These are phyloP conservation scores for Clarias batrachus DNA, from an alignment of 2,113 vertebrate genomes.

Conservation along the genomic window DNA sequence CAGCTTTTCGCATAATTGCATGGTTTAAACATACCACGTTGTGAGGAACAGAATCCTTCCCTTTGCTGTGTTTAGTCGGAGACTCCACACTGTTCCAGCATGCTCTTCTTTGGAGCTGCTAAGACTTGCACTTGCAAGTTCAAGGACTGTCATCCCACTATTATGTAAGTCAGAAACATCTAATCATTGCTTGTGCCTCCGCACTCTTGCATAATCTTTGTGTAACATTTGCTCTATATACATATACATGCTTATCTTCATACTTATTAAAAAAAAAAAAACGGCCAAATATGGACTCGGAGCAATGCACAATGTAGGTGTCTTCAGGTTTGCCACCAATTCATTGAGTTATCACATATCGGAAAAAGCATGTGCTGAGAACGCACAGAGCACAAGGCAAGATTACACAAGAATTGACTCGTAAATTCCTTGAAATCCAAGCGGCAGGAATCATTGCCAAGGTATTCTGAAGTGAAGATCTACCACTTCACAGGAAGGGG, in stretches of 20 bases:
- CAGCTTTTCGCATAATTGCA: constrained; percentile 48
- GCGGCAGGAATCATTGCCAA: constrained; percentile 33
- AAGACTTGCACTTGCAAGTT: constrained; percentile 49
- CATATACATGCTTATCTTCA: background rate
- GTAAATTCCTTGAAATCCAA: constrained; percentile 44
- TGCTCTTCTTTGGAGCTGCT: constrained; percentile 47
- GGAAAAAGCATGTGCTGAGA: constrained; percentile 7
- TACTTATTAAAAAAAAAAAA: background rate
- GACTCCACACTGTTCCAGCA: constrained; percentile 54
- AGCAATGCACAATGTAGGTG: background rate
- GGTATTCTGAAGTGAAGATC: constrained; percentile 17
- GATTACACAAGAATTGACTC: constrained; percentile 40
- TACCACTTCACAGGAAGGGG: constrained; percentile 9
- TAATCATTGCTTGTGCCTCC: background rate
- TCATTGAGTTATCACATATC: background rate
- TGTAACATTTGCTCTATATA: constrained; percentile 24
- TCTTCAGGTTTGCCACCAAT: constrained; percentile 12
- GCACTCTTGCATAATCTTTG: constrained; percentile 45
- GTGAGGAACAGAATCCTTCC: constrained; percentile 36
- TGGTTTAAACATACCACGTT: constrained; percentile 44
- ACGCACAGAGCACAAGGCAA: constrained; percentile 26
- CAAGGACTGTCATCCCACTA: constrained; percentile 20
- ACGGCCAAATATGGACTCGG: background rate
- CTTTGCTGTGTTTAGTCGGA: constrained; percentile 24
- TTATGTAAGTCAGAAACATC: constrained; percentile 33